A percentile compares a stretch with the other conserved stretches of the same genome.
These are phyloP conservation scores for Macrotis lagotis DNA, from an alignment of 2,113 vertebrate genomes.

Conservation along the genomic window DNA sequence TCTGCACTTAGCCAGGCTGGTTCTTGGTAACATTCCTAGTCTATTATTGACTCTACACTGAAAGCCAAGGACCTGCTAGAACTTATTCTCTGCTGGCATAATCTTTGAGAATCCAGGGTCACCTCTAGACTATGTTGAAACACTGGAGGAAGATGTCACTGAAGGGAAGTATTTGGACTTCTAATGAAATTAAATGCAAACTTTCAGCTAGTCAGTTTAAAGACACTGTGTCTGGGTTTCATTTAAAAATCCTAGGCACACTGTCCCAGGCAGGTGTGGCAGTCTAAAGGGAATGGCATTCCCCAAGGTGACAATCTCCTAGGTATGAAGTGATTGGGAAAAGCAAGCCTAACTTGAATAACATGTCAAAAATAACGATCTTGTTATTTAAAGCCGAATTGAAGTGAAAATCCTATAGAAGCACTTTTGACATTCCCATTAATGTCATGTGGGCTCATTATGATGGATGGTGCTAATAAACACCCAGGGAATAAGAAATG, in stretches of 20 bases:
- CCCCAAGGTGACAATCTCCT: conserved; percentile 35
- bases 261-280: neutral
- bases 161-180: neutral
- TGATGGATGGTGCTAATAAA: conserved; percentile 21
- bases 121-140: neutral
- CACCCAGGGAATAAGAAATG: neutral
- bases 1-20: neutral
- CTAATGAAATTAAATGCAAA: conserved; percentile 19
- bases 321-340: neutral
- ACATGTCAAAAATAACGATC: conserved; percentile 31
- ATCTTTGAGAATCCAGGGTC: neutral
- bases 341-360: neutral
- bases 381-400: conserved; percentile 26
- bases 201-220: neutral
- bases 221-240: neutral
- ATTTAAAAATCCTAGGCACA: neutral
- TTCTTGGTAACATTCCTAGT: neutral
- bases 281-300: neutral
- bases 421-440: neutral
- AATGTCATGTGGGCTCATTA: neutral
- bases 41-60: neutral
- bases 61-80: neutral
- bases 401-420: conserved; percentile 13
- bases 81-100: neutral
- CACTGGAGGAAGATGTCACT: neutral